A percentile compares a stretch with the other conserved stretches of the same genome.
These are phyloP conservation scores for Ispidina picta DNA, from an alignment of 2,797 vertebrate genomes.

Conservation along the genomic window DNA sequence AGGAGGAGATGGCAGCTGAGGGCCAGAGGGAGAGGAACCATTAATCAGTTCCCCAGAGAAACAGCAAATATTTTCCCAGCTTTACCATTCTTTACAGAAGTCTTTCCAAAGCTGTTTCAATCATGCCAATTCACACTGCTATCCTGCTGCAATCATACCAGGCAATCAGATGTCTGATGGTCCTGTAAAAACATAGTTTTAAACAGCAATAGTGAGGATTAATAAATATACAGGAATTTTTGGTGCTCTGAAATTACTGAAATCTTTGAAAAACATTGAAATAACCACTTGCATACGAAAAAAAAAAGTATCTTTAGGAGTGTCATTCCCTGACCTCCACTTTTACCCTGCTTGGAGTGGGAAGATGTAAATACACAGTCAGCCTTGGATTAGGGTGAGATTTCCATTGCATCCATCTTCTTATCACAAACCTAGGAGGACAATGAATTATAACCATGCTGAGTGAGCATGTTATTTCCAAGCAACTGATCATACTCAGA, in stretches of 20 bases:
- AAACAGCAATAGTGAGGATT: background rate
- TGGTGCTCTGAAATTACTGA: background rate
- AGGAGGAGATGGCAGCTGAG: background rate
- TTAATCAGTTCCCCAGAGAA: background rate
- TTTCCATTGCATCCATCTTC: background rate
- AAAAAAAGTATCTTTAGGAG: background rate
- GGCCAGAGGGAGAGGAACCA: background rate
- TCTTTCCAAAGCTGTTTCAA: background rate
- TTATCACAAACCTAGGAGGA: background rate
- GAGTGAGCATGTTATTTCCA: background rate
- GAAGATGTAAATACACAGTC: background rate
- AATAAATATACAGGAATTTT: background rate
- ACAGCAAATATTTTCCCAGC: background rate
- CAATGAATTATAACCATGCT: background rate
- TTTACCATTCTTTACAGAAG: background rate
- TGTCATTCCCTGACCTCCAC: background rate
- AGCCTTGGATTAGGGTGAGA: background rate
- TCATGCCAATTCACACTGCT: background rate
- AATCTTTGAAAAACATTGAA: background rate
- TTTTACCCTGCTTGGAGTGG: background rate
- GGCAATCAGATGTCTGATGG: background rate
- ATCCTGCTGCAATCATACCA: background rate
- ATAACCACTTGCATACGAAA: background rate
- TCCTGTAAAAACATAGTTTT: background rate
- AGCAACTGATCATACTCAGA: background rate